A percentile compares a stretch with the other conserved stretches of the same genome.
phyloP scores from a whole-genome alignment of 1,140 invertebrate species.

The Aphaenogaster floridana region DNA sequence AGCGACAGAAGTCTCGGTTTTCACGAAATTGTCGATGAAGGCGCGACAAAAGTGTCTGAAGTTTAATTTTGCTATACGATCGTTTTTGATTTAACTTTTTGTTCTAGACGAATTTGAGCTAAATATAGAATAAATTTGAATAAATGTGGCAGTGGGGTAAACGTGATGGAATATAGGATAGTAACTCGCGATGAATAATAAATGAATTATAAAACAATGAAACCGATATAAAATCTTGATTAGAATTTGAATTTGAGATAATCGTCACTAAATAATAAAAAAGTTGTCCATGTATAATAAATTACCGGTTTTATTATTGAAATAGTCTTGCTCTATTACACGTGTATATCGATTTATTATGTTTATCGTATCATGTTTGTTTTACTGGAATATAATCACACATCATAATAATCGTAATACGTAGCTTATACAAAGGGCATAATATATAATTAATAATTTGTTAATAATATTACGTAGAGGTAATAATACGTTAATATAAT shows the following conservation, averaged over 20 bases:
- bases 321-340: not conserved
- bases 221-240: not conserved
- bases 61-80: not conserved
- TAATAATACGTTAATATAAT: conserved; percentile 18
- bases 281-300: not conserved
- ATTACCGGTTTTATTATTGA: not conserved
- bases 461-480: not conserved
- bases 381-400: not conserved
- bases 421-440: conserved; percentile 5
- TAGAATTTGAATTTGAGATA: not conserved
- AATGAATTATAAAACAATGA: not conserved
- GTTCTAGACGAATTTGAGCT: not conserved
- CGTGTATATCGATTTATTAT: conserved; percentile 8
- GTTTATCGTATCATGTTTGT: not conserved
- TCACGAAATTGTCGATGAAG: conserved; percentile 11
- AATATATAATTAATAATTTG: conserved; percentile 37
- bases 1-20: conserved; percentile 10
- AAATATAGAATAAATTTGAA: conserved; percentile 1
- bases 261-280: conserved; percentile 3
- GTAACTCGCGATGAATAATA: conserved; percentile 6
- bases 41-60: not conserved
- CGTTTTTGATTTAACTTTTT: not conserved
- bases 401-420: not conserved
- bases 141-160: not conserved
- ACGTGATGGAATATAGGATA: conserved; percentile 12